phyloP scores from a whole-genome alignment of 35 echinoderm and acorn worm genomes.

The Lytechinus pictus region DNA sequence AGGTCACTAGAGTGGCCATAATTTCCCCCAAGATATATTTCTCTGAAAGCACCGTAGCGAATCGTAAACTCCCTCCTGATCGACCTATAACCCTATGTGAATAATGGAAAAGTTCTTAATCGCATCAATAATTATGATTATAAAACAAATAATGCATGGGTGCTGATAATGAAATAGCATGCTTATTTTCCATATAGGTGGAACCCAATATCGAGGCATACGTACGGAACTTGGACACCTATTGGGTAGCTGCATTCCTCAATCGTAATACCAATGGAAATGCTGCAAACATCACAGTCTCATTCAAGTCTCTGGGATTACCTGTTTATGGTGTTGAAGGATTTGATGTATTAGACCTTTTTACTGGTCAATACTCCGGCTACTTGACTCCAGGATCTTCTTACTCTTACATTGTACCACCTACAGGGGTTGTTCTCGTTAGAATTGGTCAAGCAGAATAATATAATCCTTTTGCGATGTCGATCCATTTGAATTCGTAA shows the following conservation, averaged over 20 bases:
- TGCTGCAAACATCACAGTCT: constrained; percentile 54
- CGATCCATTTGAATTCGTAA: not conserved
- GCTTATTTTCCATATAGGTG: not conserved
- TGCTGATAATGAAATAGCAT: not conserved
- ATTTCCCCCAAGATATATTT: no score
- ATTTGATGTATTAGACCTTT: constrained; percentile 67
- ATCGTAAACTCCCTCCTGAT: no score
- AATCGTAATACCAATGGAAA: constrained; percentile 47
- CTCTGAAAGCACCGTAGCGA: no score
- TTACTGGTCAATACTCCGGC: constrained; percentile 62
- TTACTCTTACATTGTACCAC: constrained; percentile 30
- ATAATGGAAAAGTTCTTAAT: no score
- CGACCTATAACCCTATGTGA: no score
- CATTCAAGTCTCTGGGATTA: constrained; percentile 60
- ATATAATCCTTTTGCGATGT: not conserved
- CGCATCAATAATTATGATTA: no score
- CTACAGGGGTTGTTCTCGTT: constrained; percentile 27
- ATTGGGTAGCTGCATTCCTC: constrained; percentile 63
- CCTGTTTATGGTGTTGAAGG: constrained; percentile 54
- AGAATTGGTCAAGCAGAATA: constrained; percentile 27
- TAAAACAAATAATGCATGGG: not conserved
- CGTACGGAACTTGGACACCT: constrained; percentile 42
- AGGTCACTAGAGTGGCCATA: no score
- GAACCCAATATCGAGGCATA: constrained; percentile 51
- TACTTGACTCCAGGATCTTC: constrained; percentile 30